phyloP scores from a whole-genome alignment of 2,113 vertebrate genomes.

The Chaetura pelagica region DNA sequence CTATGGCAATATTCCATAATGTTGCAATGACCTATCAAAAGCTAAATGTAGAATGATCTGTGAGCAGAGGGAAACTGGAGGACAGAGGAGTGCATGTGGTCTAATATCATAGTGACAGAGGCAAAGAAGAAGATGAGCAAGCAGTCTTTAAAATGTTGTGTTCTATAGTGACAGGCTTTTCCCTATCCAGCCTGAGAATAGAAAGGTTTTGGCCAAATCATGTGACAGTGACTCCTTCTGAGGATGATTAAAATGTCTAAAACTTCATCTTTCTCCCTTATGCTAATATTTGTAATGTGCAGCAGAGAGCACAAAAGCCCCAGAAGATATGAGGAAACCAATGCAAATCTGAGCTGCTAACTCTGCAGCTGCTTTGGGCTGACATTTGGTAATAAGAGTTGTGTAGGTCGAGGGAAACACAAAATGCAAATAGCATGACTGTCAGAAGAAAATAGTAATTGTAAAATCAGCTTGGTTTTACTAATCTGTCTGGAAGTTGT shows the following conservation, averaged over 20 bases:
- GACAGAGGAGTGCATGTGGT: background rate
- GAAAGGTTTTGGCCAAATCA: background rate
- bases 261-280: background rate
- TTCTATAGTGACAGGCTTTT: background rate
- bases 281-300: background rate
- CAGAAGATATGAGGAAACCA: background rate
- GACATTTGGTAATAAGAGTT: slow-evolving; percentile 37
- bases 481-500: slow-evolving; percentile 13
- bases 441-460: slow-evolving; percentile 46
- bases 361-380: background rate
- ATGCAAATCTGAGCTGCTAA: background rate
- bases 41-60: background rate
- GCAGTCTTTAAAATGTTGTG: background rate
- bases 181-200: background rate
- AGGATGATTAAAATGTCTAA: slow-evolving; percentile 12
- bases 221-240: background rate
- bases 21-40: background rate
- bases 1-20: background rate
- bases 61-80: background rate
- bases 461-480: slow-evolving; percentile 33
- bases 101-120: background rate
- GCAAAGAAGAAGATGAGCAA: background rate
- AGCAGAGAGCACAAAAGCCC: slow-evolving; percentile 21
- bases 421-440: background rate
- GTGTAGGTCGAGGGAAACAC: background rate